Base-by-base conservation (phyloP, 2,113 vertebrate species). In the Malurus cyaneus region DNA sequence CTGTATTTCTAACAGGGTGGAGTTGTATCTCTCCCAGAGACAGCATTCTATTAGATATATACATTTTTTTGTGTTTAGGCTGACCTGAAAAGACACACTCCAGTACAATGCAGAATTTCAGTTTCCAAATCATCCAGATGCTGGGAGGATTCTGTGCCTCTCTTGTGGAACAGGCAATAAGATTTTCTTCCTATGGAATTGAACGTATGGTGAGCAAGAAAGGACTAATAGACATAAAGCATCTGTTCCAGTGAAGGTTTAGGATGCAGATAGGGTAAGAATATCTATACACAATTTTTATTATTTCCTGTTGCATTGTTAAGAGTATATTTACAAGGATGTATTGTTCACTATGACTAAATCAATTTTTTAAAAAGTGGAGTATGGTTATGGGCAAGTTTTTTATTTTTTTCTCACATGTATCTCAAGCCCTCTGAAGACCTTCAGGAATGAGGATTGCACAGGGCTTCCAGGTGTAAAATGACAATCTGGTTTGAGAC, bases 391-490 rank as follows among this genome's bases (percentile, higher is more conserved):
- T 31, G 21, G 15, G 4, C 12, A 72, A 7, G 0, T 15, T 32
- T 76, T 78, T 32, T 32, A 3, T 16, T 49, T 34, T 86, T 80
- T 52, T 28, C 26, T 54, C 21, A 70, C 4, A 3, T 17, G 6
- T 23, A 41, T 39, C 29, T 88, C 24, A 82, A 62, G 9, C 11
- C 5, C 5, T 49, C 18, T 24, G 42, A 61, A 61, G 7, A 10
- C 18, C 0, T 1, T 32, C 25, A 65, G 59, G 12, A 56, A 4
- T 4, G 1, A 53, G 6, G 18, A 42, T 29, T 52, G 42, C 31
- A 21, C 0, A 2, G 17, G 17, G 6, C 14, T 78, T 66, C 42
- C 61, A 25, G 1, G 5, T 57, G 7, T 44, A 46, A 79, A 61
- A 66, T 46, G 9, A 62, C 52, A 70, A 41, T 50, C 13, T 46